A percentile compares a stretch with the other conserved stretches of the same genome.
Evolutionary conservation across 2,888 invertebrate species (phyloP).

Genomic region (Pachydiplax longipennis): DNA sequence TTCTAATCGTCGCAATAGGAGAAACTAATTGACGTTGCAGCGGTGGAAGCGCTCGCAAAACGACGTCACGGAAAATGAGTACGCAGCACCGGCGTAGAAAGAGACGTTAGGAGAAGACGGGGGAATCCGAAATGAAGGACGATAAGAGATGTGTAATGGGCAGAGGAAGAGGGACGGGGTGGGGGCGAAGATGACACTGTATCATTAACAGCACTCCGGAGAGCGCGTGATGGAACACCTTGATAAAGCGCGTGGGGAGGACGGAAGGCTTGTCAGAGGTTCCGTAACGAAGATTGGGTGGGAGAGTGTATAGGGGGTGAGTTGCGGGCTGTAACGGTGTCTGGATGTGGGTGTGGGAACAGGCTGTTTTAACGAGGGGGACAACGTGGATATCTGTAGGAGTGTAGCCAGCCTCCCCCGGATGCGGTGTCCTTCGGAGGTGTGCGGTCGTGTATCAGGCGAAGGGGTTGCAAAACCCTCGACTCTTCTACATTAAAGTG

Average conservation of each 20-base stretch:
- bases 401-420: not conserved
- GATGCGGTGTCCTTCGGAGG: not conserved
- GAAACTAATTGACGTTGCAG: not conserved
- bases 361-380: conserved; percentile 2
- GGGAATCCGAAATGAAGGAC: not conserved
- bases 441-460: not conserved
- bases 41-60: not conserved
- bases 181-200: conserved; percentile 22
- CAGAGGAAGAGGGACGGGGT: not conserved
- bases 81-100: not conserved
- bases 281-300: not conserved
- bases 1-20: not conserved
- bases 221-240: conserved; percentile 25
- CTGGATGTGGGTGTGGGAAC: not conserved
- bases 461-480: not conserved
- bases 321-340: not conserved
- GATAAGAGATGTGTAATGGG: not conserved
- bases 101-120: not conserved
- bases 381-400: conserved; percentile 12
- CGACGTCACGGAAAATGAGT: not conserved
- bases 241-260: conserved; percentile 7
- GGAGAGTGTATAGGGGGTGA: not conserved
- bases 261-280: not conserved
- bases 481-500: not conserved
- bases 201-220: conserved; percentile 26